phyloP scores from a whole-genome alignment of 2,797 vertebrate genomes.

The Chaetophractus vellerosus region DNA sequence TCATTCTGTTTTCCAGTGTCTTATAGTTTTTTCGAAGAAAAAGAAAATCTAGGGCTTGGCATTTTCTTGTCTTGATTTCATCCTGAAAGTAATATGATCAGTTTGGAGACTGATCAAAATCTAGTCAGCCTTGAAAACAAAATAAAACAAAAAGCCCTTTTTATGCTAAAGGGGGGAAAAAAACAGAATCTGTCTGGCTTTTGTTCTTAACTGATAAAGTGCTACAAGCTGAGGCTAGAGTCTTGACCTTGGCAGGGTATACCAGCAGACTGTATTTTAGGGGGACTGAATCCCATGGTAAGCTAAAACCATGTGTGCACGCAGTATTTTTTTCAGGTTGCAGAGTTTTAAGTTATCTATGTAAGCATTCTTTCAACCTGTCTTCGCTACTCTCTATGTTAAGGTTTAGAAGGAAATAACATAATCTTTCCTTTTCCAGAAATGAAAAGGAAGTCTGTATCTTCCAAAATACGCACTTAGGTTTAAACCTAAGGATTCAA shows the following conservation, averaged over 20 bases:
- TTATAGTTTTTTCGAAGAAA: constrained; percentile 68
- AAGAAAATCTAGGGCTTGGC: neutral
- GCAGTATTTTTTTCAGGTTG: neutral
- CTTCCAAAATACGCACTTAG: neutral
- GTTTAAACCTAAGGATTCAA: neutral
- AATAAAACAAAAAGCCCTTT: constrained; percentile 56
- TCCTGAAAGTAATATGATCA: constrained; percentile 36
- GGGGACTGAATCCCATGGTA: neutral
- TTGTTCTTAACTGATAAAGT: constrained; percentile 55
- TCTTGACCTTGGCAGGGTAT: neutral
- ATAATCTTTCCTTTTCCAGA: neutral
- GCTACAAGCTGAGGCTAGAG: neutral
- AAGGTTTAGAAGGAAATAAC: neutral
- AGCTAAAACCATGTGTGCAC: neutral
- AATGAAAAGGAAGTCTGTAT: neutral
- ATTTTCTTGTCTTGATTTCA: constrained; percentile 23
- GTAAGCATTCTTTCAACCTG: neutral
- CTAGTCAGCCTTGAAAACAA: constrained; percentile 38
- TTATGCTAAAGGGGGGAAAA: neutral
- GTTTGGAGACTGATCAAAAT: constrained; percentile 57
- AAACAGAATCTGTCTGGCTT: neutral
- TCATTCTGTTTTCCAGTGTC: neutral
- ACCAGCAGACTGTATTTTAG: neutral
- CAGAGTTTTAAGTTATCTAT: neutral
- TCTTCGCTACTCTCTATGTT: neutral